Evolutionary conservation across 2,113 vertebrate species (phyloP).

Genomic region (Theristicus caerulescens): DNA sequence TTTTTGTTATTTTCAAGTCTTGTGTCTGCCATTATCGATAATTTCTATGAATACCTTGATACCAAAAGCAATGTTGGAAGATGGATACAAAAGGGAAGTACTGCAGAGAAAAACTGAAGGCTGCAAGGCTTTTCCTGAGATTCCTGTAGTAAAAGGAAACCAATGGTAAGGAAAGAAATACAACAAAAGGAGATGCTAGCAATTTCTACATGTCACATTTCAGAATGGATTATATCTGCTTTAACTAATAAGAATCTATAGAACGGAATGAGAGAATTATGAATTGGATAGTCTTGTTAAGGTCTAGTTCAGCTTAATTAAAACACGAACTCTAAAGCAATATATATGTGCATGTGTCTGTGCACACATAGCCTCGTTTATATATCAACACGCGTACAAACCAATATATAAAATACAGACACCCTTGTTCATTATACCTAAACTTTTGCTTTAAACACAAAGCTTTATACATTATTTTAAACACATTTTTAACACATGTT

Average conservation of each 20-base stretch:
- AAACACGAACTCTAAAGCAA: conserved; percentile 54
- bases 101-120: background rate
- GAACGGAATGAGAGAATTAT: conserved; percentile 55
- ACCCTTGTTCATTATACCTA: conserved; percentile 51
- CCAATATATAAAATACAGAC: conserved; percentile 38
- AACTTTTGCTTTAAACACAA: conserved; percentile 69
- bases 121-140: background rate
- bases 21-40: background rate
- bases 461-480: conserved; percentile 71
- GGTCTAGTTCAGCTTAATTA: conserved; percentile 78
- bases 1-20: background rate
- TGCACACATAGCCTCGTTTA: background rate
- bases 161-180: background rate
- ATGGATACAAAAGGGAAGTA: background rate
- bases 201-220: conserved; percentile 14
- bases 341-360: conserved; percentile 13
- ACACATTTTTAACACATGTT: conserved; percentile 76
- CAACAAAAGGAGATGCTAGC: background rate
- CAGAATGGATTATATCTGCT: conserved; percentile 63
- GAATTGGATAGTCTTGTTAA: conserved; percentile 70
- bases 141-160: background rate
- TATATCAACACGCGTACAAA: background rate
- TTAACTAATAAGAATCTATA: conserved; percentile 61
- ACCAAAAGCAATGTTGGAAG: background rate
- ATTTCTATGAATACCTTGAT: background rate